A percentile compares a stretch with the other conserved stretches of the same genome.
Evolutionary conservation across 2,113 vertebrate species (phyloP).

Genomic region (Felis catus): DNA sequence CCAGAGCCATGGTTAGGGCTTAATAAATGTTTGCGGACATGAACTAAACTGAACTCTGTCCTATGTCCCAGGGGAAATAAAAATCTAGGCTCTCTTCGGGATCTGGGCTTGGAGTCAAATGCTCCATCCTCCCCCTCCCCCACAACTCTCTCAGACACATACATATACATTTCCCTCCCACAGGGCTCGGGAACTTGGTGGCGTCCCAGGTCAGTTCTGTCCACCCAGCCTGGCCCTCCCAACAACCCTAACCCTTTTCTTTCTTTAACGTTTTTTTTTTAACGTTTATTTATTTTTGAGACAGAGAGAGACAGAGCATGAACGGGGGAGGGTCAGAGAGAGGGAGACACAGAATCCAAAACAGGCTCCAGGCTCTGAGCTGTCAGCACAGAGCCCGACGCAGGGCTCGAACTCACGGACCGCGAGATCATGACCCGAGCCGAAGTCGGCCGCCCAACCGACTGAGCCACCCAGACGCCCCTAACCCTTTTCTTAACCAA

Average conservation of each 20-base stretch:
- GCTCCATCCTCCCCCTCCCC: background rate
- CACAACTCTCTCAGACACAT: too few relatives aligned
- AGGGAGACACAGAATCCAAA: too few relatives aligned
- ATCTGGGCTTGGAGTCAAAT: background rate
- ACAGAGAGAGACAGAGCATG: too few relatives aligned
- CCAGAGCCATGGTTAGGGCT: background rate
- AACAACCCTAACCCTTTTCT: background rate
- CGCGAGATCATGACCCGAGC: too few relatives aligned
- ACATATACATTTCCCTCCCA: background rate
- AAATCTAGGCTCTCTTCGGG: background rate
- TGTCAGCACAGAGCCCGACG: too few relatives aligned
- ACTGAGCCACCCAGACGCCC: too few relatives aligned
- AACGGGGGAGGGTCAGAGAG: too few relatives aligned
- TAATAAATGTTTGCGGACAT: background rate
- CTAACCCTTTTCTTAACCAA: background rate
- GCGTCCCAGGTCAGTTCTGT: background rate
- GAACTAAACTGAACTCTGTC: constrained; percentile 11
- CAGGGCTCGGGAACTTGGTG: background rate
- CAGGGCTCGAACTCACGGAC: too few relatives aligned
- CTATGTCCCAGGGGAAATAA: background rate
- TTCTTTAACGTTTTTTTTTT: too few relatives aligned
- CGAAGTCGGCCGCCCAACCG: too few relatives aligned
- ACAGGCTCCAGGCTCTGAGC: too few relatives aligned
- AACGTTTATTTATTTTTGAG: too few relatives aligned
- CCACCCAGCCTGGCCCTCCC: background rate